phyloP scores from a whole-genome alignment of 2,113 vertebrate species.

The Australoheros scitulus region DNA sequence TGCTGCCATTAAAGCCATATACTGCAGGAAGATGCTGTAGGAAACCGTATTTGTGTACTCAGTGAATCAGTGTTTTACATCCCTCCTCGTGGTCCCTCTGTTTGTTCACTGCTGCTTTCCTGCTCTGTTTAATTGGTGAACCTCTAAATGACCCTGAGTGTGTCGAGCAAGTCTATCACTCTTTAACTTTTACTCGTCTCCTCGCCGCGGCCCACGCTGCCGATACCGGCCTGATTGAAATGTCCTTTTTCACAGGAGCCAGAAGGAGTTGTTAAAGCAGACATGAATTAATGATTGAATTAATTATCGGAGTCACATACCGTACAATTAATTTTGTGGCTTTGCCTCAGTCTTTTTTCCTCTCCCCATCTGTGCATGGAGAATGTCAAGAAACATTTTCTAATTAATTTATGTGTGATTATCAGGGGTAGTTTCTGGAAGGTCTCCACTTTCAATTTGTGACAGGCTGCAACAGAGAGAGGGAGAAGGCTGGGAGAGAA shows the following conservation, averaged over 20 bases:
- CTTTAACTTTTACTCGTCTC: slow-evolving; percentile 54
- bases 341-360: slow-evolving; percentile 81
- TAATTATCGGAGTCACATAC: slow-evolving; percentile 85
- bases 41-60: background rate
- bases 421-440: slow-evolving; percentile 84
- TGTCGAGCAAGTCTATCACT: slow-evolving; percentile 45
- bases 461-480: slow-evolving; percentile 69
- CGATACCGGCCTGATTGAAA: slow-evolving; percentile 75
- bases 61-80: slow-evolving; percentile 16
- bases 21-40: background rate
- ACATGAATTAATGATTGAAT: slow-evolving; percentile 85
- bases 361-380: slow-evolving; percentile 71
- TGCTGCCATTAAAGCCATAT: slow-evolving; percentile 2
- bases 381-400: slow-evolving; percentile 87
- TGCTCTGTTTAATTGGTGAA: slow-evolving; percentile 42
- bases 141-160: slow-evolving; percentile 65
- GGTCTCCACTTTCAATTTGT: slow-evolving; percentile 85
- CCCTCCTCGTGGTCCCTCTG: slow-evolving; percentile 10
- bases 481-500: slow-evolving; percentile 41
- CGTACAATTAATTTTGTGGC: slow-evolving; percentile 85
- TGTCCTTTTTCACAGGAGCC: slow-evolving; percentile 69
- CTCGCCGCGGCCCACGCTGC: slow-evolving; percentile 24
- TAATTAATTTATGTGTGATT: slow-evolving; percentile 87
- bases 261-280: slow-evolving; percentile 83
- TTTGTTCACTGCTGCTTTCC: slow-evolving; percentile 8